Percentiles rank a stretch among this genome's conserved stretches.
Conservation (phyloP, 2,113 vertebrate species). For the Eleginops maclovinus region DNA sequence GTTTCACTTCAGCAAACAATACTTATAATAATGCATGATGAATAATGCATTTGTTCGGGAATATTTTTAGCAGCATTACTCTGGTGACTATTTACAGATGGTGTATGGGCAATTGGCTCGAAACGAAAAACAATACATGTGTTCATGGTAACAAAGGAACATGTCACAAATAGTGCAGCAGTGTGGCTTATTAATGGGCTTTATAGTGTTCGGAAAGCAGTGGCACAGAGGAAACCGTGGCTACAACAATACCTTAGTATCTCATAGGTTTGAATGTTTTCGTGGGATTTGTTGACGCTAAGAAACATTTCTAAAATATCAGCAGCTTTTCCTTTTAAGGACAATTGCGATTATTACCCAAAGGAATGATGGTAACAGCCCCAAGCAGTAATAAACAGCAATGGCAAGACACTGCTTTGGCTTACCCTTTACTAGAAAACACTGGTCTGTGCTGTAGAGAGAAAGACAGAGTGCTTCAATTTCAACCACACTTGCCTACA, state of each 20-base stretch:
- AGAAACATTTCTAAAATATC: background rate
- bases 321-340: background rate
- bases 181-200: background rate
- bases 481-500: slow-evolving; percentile 29
- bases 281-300: background rate
- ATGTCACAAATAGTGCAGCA: background rate
- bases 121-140: background rate
- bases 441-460: slow-evolving; percentile 5
- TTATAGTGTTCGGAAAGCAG: background rate
- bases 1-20: background rate
- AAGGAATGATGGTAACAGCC: background rate
- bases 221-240: background rate
- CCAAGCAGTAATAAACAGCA: background rate
- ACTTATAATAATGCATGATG: background rate
- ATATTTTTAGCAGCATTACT: background rate
- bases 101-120: background rate
- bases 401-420: slow-evolving; percentile 1
- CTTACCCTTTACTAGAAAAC: slow-evolving; percentile 2
- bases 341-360: background rate
- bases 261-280: background rate
- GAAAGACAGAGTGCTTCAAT: slow-evolving; percentile 55
- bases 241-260: background rate
- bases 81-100: background rate
- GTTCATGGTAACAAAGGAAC: background rate
- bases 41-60: background rate